Evolutionary conservation across 2,888 invertebrate species (phyloP).

Genomic region (Drosophila prolongata): DNA sequence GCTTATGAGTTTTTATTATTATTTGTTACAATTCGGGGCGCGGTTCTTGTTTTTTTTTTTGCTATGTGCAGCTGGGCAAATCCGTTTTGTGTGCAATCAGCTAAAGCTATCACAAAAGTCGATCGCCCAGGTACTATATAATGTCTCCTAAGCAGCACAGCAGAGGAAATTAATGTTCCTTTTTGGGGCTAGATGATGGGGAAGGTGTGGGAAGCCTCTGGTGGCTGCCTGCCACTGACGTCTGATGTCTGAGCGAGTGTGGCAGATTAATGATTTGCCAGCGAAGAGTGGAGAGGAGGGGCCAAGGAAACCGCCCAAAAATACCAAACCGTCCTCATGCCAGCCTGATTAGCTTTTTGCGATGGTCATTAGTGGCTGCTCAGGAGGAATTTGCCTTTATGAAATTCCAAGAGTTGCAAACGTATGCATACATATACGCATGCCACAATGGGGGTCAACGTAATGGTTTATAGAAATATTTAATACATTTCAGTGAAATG

Average conservation of each 20-base stretch:
- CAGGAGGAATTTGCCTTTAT: conserved; percentile 72
- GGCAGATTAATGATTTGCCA: conserved; percentile 71
- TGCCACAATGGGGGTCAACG: background rate
- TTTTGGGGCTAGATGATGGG: conserved; percentile 49
- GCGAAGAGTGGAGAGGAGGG: conserved; percentile 3
- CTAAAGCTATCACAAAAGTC: conserved; percentile 61
- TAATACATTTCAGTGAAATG: too few species aligned
- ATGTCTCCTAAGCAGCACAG: conserved; percentile 48
- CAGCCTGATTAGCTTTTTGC: conserved; percentile 67
- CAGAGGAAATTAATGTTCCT: conserved; percentile 82
- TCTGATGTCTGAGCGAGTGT: conserved; percentile 58
- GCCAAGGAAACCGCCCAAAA: conserved; percentile 27
- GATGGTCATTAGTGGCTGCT: conserved; percentile 73
- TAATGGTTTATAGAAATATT: background rate
- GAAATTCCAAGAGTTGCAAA: conserved; percentile 55
- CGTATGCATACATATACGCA: conserved; percentile 2
- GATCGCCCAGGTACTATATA: conserved; percentile 48
- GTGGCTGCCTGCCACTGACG: conserved; percentile 67
- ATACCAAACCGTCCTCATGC: conserved; percentile 17
- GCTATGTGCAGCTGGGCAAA: conserved; percentile 64
- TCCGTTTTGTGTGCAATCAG: conserved; percentile 44
- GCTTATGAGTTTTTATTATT: conserved; percentile 3
- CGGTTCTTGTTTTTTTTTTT: conserved; percentile 25
- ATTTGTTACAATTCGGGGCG: conserved; percentile 10
- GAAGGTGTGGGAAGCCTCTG: conserved; percentile 27